Evolutionary conservation across 1,140 invertebrate genomes (phyloP).

Genomic region (Drosophila busckii): DNA sequence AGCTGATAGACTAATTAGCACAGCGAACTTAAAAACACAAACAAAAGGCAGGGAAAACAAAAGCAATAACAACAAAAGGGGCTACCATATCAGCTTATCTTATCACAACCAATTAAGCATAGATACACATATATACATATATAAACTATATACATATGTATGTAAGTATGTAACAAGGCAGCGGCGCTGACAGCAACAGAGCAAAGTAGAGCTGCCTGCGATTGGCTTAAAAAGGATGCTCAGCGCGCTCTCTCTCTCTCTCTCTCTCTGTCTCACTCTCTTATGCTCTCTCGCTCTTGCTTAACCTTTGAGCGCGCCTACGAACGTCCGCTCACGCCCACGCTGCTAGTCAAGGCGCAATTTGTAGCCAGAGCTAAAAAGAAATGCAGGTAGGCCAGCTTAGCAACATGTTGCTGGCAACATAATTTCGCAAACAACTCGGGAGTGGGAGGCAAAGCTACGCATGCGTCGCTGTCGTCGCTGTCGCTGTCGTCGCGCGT

Average conservation of each 20-base stretch:
- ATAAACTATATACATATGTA: neutral
- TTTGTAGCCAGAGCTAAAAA: too few species aligned
- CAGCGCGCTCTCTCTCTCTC: too few species aligned
- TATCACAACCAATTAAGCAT: slow-evolving; percentile 19
- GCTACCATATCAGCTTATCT: slow-evolving; percentile 16
- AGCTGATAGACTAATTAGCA: slow-evolving; percentile 11
- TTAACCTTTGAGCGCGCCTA: too few species aligned
- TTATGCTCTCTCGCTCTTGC: too few species aligned
- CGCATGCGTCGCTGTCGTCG: slow-evolving; percentile 20
- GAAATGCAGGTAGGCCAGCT: too few species aligned
- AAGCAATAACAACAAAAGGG: neutral
- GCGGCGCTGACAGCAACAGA: too few species aligned
- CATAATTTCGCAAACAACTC: slow-evolving; percentile 11
- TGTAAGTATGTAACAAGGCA: too few species aligned
- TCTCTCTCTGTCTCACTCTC: too few species aligned
- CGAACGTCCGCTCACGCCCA: too few species aligned
- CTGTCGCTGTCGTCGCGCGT: slow-evolving; percentile 7
- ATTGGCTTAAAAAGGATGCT: too few species aligned
- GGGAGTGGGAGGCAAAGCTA: neutral
- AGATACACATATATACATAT: slow-evolving; percentile 1
- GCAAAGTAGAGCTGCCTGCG: too few species aligned
- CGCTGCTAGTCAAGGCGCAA: too few species aligned
- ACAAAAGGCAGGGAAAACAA: neutral
- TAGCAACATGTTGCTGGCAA: slow-evolving; percentile 32
- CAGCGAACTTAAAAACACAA: slow-evolving; percentile 3